phyloP scores from a whole-genome alignment of 2,797 vertebrate genomes.

The Onychomys torridus region DNA sequence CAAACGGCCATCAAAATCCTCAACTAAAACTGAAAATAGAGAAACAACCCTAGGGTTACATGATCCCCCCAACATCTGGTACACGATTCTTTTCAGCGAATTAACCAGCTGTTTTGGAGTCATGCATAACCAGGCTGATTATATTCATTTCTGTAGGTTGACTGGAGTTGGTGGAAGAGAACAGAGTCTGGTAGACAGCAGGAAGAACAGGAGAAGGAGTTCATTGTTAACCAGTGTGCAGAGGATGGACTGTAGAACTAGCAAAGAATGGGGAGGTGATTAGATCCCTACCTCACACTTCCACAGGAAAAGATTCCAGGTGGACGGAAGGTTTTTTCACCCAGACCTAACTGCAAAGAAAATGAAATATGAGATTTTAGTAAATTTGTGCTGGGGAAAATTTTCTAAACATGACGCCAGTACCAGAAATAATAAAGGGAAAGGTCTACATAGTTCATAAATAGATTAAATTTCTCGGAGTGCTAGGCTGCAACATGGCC shows the following conservation, averaged over 20 bases:
- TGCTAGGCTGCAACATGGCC: fast-evolving
- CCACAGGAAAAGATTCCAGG: too few relatives aligned
- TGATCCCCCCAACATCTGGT: slow-evolving; percentile 72
- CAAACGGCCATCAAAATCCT: neutral
- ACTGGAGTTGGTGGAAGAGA: slow-evolving; percentile 2
- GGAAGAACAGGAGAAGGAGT: fast-evolving
- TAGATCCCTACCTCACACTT: slow-evolving; percentile 52
- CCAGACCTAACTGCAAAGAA: neutral
- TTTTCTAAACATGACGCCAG: neutral
- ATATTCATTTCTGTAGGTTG: slow-evolving; percentile 41
- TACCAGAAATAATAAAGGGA: neutral
- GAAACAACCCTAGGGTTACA: slow-evolving; percentile 34
- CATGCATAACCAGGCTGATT: slow-evolving; percentile 61
- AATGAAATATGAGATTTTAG: neutral
- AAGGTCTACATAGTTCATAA: neutral
- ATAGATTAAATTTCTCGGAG: neutral
- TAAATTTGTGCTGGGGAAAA: neutral
- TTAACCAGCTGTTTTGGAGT: slow-evolving; percentile 76
- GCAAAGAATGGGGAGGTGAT: fast-evolving
- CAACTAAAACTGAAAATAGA: neutral
- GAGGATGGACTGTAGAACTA: too few relatives aligned
- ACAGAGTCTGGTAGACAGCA: neutral
- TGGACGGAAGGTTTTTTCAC: too few relatives aligned
- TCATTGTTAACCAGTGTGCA: fast-evolving
- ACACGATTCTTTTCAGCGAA: slow-evolving; percentile 63